phyloP scores from a whole-genome alignment of 2,113 vertebrate species.

The Boleophthalmus pectinirostris region DNA sequence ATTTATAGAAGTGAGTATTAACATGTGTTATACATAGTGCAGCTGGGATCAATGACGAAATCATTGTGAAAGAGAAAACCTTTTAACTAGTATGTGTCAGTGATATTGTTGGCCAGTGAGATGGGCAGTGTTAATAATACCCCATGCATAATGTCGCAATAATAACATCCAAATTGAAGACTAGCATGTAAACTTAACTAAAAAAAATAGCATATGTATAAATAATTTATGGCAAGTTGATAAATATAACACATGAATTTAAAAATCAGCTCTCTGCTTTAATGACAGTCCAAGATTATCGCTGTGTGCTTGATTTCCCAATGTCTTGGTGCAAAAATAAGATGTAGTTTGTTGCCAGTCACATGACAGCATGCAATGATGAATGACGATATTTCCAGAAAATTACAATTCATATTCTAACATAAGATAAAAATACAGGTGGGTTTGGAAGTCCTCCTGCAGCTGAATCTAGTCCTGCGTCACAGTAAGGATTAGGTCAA shows the following conservation, averaged over 20 bases:
- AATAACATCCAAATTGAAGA: neutral
- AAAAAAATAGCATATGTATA: slow-evolving; percentile 13
- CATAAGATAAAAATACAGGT: slow-evolving; percentile 1
- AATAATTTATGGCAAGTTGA: slow-evolving; percentile 3
- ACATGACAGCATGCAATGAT: slow-evolving; percentile 6
- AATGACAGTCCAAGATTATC: slow-evolving; percentile 1
- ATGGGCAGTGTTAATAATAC: neutral
- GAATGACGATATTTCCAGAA: slow-evolving; percentile 8
- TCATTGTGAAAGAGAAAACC: neutral
- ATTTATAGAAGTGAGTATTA: neutral
- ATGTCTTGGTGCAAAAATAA: slow-evolving; percentile 3
- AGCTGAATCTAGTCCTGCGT: slow-evolving; percentile 38
- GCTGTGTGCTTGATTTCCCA: slow-evolving; percentile 16
- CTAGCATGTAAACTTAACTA: slow-evolving; percentile 49
- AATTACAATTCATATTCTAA: slow-evolving; percentile 13
- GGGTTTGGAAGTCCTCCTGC: slow-evolving; percentile 37
- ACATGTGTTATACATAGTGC: neutral
- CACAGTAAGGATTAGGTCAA: slow-evolving; percentile 46
- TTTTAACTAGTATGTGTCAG: neutral
- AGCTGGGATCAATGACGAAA: neutral
- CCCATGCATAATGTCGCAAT: neutral
- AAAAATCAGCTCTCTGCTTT: slow-evolving; percentile 17
- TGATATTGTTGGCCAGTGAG: neutral
- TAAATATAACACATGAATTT: slow-evolving; percentile 31
- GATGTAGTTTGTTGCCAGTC: neutral